Evolutionary conservation across 2,888 invertebrate genomes (phyloP).

Genomic region (Colletes collaris): DNA sequence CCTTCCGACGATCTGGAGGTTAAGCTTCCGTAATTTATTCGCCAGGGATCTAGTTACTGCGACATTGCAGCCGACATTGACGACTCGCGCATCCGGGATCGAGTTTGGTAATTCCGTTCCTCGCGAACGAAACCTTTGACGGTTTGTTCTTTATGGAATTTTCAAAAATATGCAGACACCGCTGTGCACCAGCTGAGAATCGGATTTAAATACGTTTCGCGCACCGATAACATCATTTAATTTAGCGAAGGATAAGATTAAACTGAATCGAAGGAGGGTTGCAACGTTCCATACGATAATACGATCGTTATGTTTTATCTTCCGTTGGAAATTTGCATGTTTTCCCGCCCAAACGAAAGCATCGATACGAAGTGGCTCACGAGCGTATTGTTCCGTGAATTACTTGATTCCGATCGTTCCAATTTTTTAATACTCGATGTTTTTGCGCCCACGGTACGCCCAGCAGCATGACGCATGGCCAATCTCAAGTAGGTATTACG

Average conservation of each 20-base stretch:
- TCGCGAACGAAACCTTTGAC: not conserved
- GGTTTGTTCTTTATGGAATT: not conserved
- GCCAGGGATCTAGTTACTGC: constrained; percentile 28
- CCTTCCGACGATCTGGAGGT: constrained; percentile 10
- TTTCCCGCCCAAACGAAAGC: no score
- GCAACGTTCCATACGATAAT: no score
- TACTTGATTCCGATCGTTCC: not conserved
- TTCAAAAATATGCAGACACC: no score
- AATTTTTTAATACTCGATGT: not conserved
- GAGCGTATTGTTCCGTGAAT: not conserved
- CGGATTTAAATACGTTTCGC: no score
- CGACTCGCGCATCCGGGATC: not conserved
- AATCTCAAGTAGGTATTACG: constrained; percentile 7
- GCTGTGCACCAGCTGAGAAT: no score
- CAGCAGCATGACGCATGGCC: not conserved
- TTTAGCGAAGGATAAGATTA: no score
- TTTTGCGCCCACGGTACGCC: not conserved
- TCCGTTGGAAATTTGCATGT: no score
- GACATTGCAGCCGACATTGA: constrained; percentile 6
- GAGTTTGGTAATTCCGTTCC: constrained; percentile 25
- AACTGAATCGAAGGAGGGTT: no score
- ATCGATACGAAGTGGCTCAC: no score
- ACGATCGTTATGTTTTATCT: no score
- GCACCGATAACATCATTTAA: no score
- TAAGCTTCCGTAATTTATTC: constrained; percentile 40